A percentile compares a stretch with the other conserved stretches of the same genome.
Conservation (phyloP, 2,797 vertebrate species). For the Cynodonichthys magdalenae region DNA sequence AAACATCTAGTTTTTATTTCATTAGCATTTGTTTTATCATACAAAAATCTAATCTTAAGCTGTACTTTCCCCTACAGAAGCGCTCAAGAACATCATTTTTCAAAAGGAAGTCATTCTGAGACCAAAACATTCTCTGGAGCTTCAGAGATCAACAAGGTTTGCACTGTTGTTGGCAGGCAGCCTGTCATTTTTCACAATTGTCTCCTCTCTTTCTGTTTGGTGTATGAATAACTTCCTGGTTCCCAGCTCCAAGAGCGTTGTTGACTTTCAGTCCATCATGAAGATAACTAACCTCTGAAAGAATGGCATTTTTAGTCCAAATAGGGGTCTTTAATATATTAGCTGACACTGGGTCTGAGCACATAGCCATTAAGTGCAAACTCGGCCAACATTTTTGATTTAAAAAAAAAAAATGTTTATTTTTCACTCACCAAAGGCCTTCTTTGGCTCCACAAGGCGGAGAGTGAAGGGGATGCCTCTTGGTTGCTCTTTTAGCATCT, state of each 20-base stretch:
- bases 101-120: too few relatives aligned
- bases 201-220: conserved; percentile 12
- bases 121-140: not conserved
- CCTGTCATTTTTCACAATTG: not conserved
- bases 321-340: conserved; percentile 5
- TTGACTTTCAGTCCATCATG: conserved; percentile 1
- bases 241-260: not conserved
- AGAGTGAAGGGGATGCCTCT: conserved; percentile 90
- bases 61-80: not conserved
- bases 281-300: not conserved
- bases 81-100: not conserved
- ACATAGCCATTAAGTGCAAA: too few relatives aligned
- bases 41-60: not conserved
- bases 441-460: conserved; percentile 92
- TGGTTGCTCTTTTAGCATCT: conserved; percentile 93
- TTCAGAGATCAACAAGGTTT: not conserved
- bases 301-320: not conserved
- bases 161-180: not conserved
- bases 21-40: not conserved
- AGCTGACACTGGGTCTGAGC: too few relatives aligned
- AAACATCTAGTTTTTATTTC: too few relatives aligned
- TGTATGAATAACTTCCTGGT: not conserved
- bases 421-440: conserved; percentile 91
- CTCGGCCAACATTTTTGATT: not conserved
- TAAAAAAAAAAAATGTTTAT: not conserved